Conservation (phyloP, 2,797 vertebrate species). For the Chiroxiphia lanceolata region DNA sequence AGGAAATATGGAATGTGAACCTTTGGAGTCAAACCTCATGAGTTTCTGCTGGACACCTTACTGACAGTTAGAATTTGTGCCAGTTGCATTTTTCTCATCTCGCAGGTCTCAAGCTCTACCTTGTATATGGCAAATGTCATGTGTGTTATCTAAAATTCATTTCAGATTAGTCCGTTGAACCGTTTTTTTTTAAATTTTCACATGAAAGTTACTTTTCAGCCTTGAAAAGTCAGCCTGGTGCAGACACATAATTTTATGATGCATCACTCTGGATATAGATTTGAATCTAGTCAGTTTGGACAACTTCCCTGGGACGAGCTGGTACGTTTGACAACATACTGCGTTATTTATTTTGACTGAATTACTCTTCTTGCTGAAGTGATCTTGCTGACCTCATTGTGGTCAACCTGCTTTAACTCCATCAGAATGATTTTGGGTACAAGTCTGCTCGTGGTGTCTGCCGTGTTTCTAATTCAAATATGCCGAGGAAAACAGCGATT, state of each 20-base stretch:
- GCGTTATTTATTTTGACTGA: not conserved
- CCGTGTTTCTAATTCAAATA: not conserved
- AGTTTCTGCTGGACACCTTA: not conserved
- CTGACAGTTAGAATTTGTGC: not conserved
- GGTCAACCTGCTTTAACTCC: not conserved
- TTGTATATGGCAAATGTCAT: not conserved
- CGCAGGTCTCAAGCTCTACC: not conserved
- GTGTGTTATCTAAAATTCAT: not conserved
- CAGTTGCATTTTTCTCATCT: not conserved
- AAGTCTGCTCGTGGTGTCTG: not conserved
- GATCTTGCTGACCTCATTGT: accelerated
- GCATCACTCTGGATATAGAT: not conserved
- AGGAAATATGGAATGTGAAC: not conserved
- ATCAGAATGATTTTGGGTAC: not conserved
- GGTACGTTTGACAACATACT: not conserved
- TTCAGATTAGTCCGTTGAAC: not conserved
- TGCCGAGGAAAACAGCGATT: not conserved
- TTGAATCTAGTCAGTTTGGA: not conserved
- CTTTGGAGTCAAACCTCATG: not conserved
- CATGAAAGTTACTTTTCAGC: not conserved
- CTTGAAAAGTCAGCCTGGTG: not conserved
- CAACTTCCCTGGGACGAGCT: not conserved
- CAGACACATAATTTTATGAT: not conserved
- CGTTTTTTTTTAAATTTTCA: not conserved
- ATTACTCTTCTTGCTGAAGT: not conserved